phyloP scores from a whole-genome alignment of 2,113 vertebrate genomes.

The Phaetusa simplex region DNA sequence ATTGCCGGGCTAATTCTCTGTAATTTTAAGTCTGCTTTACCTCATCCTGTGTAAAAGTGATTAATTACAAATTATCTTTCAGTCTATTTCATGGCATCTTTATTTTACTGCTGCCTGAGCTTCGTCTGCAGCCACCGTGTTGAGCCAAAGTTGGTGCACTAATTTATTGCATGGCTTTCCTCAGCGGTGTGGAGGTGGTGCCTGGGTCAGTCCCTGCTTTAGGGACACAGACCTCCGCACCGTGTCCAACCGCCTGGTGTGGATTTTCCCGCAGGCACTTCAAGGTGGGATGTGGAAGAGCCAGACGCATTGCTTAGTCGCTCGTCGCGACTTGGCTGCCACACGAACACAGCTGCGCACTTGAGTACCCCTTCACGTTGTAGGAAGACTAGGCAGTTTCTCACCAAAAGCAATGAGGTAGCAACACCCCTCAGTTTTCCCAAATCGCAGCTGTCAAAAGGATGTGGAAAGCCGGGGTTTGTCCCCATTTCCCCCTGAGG shows the following conservation, averaged over 20 bases:
- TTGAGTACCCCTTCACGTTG: neutral
- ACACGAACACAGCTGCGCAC: neutral
- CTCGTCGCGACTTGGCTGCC: neutral
- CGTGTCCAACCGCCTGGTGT: neutral
- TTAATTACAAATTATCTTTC: conserved; percentile 25
- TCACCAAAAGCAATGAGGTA: neutral
- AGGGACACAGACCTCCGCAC: neutral
- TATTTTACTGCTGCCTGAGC: neutral
- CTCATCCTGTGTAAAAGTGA: neutral
- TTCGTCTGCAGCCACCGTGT: neutral
- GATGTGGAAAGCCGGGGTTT: neutral
- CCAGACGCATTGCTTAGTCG: neutral
- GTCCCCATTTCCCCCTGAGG: neutral
- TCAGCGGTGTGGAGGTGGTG: neutral
- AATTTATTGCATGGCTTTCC: neutral
- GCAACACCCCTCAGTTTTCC: neutral
- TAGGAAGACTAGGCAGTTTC: neutral
- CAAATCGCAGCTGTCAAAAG: neutral
- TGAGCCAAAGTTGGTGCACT: neutral
- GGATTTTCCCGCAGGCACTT: neutral
- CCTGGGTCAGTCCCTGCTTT: neutral
- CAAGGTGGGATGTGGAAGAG: neutral
- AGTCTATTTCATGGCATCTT: neutral
- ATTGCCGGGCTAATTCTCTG: neutral
- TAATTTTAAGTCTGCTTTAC: conserved; percentile 6